Conservation (phyloP, 2,888 invertebrate species). For the Andrena hattorfiana region DNA sequence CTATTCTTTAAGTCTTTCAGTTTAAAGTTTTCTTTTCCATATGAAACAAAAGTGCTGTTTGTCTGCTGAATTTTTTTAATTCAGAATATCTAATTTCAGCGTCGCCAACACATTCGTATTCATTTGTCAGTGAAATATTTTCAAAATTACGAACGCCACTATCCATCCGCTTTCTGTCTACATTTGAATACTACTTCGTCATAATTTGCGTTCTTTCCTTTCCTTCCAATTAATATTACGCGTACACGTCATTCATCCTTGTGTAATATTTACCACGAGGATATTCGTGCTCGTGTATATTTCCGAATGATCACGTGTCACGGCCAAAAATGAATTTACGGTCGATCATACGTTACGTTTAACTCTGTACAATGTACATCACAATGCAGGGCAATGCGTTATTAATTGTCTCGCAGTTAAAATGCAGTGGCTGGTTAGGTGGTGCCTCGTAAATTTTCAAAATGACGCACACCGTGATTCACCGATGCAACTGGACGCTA, state of each 20-base stretch:
- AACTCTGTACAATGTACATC: constrained; percentile 25
- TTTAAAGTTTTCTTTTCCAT: no score
- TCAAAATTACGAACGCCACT: no score
- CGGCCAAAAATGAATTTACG: constrained; percentile 40
- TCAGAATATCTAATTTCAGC: no score
- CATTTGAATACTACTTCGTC: not conserved
- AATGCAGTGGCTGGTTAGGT: constrained; percentile 10
- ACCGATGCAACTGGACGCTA: constrained; percentile 15
- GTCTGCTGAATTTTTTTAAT: no score
- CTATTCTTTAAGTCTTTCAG: no score
- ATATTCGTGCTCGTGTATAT: not conserved
- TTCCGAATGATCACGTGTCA: constrained; percentile 27
- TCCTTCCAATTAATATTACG: constrained; percentile 20
- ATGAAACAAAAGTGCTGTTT: no score
- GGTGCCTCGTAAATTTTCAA: not conserved
- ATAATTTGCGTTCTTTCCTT: not conserved
- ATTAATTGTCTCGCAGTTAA: constrained; percentile 42
- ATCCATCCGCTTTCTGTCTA: not conserved
- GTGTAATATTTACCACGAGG: constrained; percentile 19
- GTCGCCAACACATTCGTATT: no score
- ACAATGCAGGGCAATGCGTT: constrained; percentile 36
- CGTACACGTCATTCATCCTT: constrained; percentile 8
- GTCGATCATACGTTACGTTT: constrained; percentile 44
- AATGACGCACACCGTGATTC: constrained; percentile 13
- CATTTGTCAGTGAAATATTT: no score